Base-by-base conservation (phyloP, 2,797 vertebrate species). In the Rhyacichthys aspro region DNA sequence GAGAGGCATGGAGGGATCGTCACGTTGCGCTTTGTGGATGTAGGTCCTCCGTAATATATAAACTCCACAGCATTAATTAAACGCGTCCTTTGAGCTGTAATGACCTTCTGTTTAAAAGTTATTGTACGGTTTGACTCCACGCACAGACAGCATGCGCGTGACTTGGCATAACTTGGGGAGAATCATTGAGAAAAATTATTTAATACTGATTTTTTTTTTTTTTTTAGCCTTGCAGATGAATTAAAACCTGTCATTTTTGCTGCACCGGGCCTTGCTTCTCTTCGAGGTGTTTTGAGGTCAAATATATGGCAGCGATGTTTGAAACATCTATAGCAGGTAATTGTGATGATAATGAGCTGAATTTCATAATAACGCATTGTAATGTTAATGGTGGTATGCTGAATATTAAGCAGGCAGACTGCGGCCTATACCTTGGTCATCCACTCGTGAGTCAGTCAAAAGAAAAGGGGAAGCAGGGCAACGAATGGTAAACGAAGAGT, bases 321-420 rank as follows among this genome's bases (percentile, higher is more conserved):
- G 15, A 60, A 62, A 61, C 71, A 87, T 82, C 70, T 49, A 72
- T 72, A 72, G 15, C 74, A 69, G 60, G 70, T 84, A 79, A 88
- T 89, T 88, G 86, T 88, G 72, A 90, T 90, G 89, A 76, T 89
- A 90, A 89, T 90, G 81, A 90, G 85, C 47, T 81, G 83, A 77
- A 89, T 89, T 86, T 90, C 84, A 88, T 83, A 86, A 86, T 74
- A 72, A 84, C 15, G 65, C 11, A 86, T 90, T 90, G 84, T 83
- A n/a, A 88, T 89, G 85, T 79, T 86, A 89, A 90, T 90, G 52
- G 39, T 61, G 63, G 72, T 50, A 72, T 82, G 64, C 43, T 83
- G 84, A 81, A 87, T 89, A 69, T 76, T 78, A 81, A 88, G 75
- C 17, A 78, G 66, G 38, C 33, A 33, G 62, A 63, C 74, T 49